A percentile compares a stretch with the other conserved stretches of the same genome.
Conservation (phyloP, 2,797 vertebrate genomes). For the Notolabrus celidotus region DNA sequence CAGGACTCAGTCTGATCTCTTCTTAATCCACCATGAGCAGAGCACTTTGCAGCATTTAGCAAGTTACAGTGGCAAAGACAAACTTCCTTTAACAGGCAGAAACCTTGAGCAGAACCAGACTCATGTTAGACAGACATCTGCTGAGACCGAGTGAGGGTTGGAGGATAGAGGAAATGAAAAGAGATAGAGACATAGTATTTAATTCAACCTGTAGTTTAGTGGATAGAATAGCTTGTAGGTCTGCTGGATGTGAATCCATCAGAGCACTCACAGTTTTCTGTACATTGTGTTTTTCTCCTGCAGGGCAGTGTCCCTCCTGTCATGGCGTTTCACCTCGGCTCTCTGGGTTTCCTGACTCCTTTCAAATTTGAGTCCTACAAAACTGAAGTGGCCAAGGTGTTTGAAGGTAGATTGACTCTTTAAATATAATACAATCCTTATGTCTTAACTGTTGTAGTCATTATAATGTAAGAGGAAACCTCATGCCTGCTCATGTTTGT, state of each 20-base stretch:
- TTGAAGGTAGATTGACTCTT: slow-evolving; percentile 79
- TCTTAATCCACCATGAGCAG: too few species aligned
- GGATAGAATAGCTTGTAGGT: not conserved
- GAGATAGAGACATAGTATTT: too few species aligned
- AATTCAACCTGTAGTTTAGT: not conserved
- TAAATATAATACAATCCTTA: too few species aligned
- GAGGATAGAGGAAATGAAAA: too few species aligned
- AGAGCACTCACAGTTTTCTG: not conserved
- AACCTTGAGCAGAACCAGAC: too few species aligned
- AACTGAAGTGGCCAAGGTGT: slow-evolving; percentile 87
- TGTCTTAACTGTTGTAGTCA: not conserved
- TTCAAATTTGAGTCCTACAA: slow-evolving; percentile 89
- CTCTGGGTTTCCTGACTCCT: slow-evolving; percentile 87
- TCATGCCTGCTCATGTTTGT: not conserved
- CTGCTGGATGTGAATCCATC: not conserved
- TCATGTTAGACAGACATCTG: too few species aligned
- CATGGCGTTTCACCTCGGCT: slow-evolving; percentile 89
- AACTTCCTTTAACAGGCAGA: too few species aligned
- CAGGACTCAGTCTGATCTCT: too few species aligned
- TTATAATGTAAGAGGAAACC: not conserved
- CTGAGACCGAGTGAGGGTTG: too few species aligned
- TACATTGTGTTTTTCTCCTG: not conserved
- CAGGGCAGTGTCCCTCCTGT: slow-evolving; percentile 88
- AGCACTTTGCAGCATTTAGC: too few species aligned
- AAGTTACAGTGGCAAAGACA: too few species aligned